Conservation (phyloP, 1,140 invertebrate genomes). For the Limonius californicus region DNA sequence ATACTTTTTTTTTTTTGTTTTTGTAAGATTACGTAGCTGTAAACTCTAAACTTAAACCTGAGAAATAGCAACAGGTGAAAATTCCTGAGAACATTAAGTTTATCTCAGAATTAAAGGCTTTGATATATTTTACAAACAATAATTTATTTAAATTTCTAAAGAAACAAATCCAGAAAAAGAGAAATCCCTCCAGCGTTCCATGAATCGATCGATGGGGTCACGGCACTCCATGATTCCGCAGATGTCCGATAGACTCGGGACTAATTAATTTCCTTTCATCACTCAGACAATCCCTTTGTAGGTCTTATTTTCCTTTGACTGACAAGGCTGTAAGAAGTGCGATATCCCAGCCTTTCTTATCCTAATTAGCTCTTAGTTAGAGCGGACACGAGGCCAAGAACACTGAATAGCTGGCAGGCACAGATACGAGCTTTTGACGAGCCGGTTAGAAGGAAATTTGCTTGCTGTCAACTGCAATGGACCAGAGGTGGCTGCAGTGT, state of each 20-base stretch:
- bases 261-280: slow-evolving; percentile 37
- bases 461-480: slow-evolving; percentile 22
- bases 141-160: no score
- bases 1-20: no score
- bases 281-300: slow-evolving; percentile 33
- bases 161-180: no score
- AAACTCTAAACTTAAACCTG: no score
- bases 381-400: slow-evolving; percentile 25
- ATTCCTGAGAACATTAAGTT: no score
- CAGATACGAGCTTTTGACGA: slow-evolving; percentile 25
- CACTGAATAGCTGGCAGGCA: slow-evolving; percentile 26
- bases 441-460: slow-evolving; percentile 24
- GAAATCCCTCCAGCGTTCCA: neutral
- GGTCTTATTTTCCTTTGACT: slow-evolving; percentile 30
- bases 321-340: slow-evolving; percentile 34
- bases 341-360: slow-evolving; percentile 34
- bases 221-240: slow-evolving; percentile 18
- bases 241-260: slow-evolving; percentile 24
- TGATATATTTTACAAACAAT: no score
- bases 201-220: neutral
- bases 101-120: no score
- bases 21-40: no score
- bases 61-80: no score
- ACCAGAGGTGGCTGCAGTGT: neutral
- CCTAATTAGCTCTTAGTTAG: slow-evolving; percentile 33